phyloP scores from a whole-genome alignment of 2,113 vertebrate species.

The Heptranchias perlo region DNA sequence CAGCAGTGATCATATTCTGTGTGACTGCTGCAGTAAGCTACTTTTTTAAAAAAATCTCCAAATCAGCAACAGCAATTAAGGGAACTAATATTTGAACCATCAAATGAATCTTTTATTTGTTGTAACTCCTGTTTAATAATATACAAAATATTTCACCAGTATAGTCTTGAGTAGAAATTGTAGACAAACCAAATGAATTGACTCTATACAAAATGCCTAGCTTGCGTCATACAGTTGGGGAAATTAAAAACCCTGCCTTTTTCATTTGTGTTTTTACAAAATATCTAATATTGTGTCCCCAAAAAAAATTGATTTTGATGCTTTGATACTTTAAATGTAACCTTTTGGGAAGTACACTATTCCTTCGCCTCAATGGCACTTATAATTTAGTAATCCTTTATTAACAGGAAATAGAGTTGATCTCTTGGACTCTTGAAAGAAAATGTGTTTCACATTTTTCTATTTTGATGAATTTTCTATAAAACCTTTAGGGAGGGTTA shows the following conservation, averaged over 20 bases:
- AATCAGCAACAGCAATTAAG: no score
- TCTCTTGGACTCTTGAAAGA: not conserved
- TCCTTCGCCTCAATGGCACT: not conserved
- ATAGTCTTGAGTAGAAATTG: not conserved
- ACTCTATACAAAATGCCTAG: not conserved
- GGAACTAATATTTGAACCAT: not conserved
- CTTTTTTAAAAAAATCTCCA: no score
- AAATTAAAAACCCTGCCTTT: not conserved
- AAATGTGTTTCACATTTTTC: not conserved
- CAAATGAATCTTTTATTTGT: not conserved
- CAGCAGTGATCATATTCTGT: not conserved
- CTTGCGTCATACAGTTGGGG: not conserved
- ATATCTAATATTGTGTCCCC: not conserved
- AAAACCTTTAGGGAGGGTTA: not conserved
- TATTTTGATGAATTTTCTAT: not conserved
- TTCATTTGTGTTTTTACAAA: not conserved
- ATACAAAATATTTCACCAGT: not conserved
- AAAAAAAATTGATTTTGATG: not conserved
- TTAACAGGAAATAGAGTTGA: slow-evolving; percentile 9
- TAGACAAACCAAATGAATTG: not conserved
- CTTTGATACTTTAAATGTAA: not conserved
- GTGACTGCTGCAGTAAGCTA: not conserved
- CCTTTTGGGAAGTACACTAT: not conserved
- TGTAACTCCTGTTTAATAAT: not conserved
- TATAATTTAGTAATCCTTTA: not conserved